Evolutionary conservation across 1,140 invertebrate genomes (phyloP), one percentile per base, ranked within the genome.

Genomic region (Amphibalanus amphitrite): DNA sequence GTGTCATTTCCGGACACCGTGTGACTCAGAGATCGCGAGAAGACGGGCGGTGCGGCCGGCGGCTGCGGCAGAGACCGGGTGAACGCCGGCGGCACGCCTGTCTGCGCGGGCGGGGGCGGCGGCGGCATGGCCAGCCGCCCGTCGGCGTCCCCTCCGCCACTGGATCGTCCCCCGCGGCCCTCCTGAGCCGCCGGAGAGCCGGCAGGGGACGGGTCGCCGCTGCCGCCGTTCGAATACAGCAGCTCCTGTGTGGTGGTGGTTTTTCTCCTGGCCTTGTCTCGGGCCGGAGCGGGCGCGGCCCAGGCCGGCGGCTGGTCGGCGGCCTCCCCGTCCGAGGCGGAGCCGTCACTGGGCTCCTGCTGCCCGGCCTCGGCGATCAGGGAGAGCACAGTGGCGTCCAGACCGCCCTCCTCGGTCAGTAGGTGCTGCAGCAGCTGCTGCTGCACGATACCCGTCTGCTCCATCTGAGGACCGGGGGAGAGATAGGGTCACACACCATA

Each of bases 391-490:
- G 65, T 28, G 23, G 65, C 10, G 65, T 67, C 65, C 26, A 67
- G 26, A 26, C 65, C 65, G 20, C 65, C 80, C 69, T 79, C 77
- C 76, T 82, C 79, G 40, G 78, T 79, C 23, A 91, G 79, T 40
- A 92, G 84, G 76, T 91, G 89, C 76, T 91, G 86, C 26, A 93
- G 78, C 40, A 93, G 81, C 77, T 92, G 89, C 76, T 90, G 86
- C 75, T 92, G 89, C 1, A 91, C 84, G 26, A 85, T 84, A 74
- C 86, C 90, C 76, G 90, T 89, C 78, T 90, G 88, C 74, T 88
- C 85, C 0, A 89, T 82, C 80, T 87, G 80, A 71, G 77, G n/a
- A 67, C n/a, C n/a, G n/a, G n/a, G n/a, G n/a, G n/a, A n/a, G n/a
- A n/a, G n/a, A n/a, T n/a, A n/a, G n/a, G n/a, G n/a, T n/a, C n/a